Evolutionary conservation across 1,140 invertebrate genomes (phyloP).

Genomic region (Mactra quadrangularis): DNA sequence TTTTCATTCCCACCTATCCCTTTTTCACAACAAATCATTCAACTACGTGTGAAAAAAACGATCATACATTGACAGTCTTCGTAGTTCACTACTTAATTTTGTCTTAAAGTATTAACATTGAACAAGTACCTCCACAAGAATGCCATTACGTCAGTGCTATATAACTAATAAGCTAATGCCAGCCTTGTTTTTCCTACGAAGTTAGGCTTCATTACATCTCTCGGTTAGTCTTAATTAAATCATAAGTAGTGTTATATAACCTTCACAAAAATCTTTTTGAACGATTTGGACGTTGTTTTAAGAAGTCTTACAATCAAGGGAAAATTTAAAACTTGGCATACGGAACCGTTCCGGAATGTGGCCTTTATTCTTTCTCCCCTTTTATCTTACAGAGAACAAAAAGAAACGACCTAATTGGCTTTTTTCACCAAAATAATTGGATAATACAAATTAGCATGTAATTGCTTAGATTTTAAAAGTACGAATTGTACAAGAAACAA

Average conservation of each 20-base stretch:
- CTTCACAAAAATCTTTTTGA: conserved; percentile 8
- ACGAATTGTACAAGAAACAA: no score
- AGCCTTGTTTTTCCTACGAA: not conserved
- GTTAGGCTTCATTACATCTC: conserved; percentile 18
- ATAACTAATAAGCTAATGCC: conserved; percentile 5
- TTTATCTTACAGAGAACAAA: no score
- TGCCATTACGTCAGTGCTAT: not conserved
- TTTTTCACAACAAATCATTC: no score
- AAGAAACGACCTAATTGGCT: no score
- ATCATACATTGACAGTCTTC: not conserved
- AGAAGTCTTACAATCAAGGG: not conserved
- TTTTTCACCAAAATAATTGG: not conserved
- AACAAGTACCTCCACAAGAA: not conserved
- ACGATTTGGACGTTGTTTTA: not conserved
- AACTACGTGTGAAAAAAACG: conserved; percentile 19
- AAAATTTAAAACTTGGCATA: conserved; percentile 1
- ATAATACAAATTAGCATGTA: no score
- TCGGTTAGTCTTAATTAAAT: conserved; percentile 32
- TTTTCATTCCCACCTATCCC: no score
- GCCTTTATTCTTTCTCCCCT: no score
- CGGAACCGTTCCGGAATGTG: not conserved
- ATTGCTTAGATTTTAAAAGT: no score
- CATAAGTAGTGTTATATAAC: conserved; percentile 1
- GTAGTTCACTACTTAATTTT: conserved; percentile 4
- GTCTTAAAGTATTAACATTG: conserved; percentile 15